phyloP scores from a whole-genome alignment of 2,797 vertebrate species.

The Myripristis jacobus region DNA sequence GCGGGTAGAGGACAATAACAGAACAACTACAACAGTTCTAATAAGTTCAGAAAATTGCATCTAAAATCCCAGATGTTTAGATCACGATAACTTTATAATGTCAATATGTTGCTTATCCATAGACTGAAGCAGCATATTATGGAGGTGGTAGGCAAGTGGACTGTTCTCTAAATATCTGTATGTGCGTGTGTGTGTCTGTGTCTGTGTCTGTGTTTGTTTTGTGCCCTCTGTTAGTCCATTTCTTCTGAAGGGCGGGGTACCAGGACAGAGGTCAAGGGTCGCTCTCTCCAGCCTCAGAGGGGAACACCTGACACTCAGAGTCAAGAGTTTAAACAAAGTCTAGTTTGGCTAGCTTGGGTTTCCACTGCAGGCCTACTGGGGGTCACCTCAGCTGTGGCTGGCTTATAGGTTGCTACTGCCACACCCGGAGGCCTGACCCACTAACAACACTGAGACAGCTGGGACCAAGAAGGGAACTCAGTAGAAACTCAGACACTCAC shows the following conservation, averaged over 20 bases:
- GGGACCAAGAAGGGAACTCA: not conserved
- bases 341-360: constrained; percentile 39
- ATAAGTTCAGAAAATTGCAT: too few relatives aligned
- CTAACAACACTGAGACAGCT: constrained; percentile 22
- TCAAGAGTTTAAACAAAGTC: constrained; percentile 77
- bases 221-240: constrained; percentile 37
- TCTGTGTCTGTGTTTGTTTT: constrained; percentile 25
- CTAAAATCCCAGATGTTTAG: too few relatives aligned
- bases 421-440: constrained; percentile 10
- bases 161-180: constrained; percentile 30
- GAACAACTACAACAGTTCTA: too few relatives aligned
- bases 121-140: too few relatives aligned
- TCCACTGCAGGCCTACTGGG: constrained; percentile 27
- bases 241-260: constrained; percentile 22
- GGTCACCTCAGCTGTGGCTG: constrained; percentile 10
- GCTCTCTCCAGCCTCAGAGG: constrained; percentile 29
- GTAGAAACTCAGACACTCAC: not conserved
- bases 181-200: too few relatives aligned
- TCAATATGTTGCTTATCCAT: too few relatives aligned
- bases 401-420: not conserved
- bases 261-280: constrained; percentile 57
- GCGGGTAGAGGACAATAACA: too few relatives aligned
- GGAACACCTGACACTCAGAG: constrained; percentile 66
- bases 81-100: too few relatives aligned
- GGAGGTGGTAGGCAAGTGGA: constrained; percentile 33